phyloP scores from a whole-genome alignment of 2,888 invertebrate genomes.

The Synanthedon myopaeformis region DNA sequence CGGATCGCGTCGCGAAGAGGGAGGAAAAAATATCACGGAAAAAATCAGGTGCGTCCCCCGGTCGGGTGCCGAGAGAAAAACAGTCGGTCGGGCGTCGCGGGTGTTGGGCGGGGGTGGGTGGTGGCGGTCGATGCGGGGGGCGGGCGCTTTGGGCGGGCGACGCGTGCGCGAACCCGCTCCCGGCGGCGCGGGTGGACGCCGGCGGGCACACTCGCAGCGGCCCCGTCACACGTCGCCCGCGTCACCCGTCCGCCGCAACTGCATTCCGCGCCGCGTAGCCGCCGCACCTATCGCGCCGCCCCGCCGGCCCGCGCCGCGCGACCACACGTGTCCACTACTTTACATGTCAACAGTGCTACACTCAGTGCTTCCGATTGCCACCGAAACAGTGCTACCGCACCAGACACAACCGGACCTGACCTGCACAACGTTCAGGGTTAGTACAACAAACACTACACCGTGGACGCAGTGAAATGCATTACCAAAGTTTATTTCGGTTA shows the following conservation, averaged over 20 bases:
- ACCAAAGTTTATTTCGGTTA: constrained; percentile 55
- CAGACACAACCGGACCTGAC: constrained; percentile 56
- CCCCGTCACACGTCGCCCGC: constrained; percentile 31
- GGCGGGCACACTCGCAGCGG: constrained; percentile 31
- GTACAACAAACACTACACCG: constrained; percentile 35
- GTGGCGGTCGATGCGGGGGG: constrained; percentile 20
- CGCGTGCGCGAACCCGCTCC: constrained; percentile 40
- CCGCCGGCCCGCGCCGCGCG: constrained; percentile 60
- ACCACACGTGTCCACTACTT: constrained; percentile 46
- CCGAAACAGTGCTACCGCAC: constrained; percentile 64
- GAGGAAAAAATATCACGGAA: constrained; percentile 71
- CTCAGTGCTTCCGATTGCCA: constrained; percentile 64
- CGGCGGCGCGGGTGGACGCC: constrained; percentile 17
- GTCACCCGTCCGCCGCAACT: constrained; percentile 46
- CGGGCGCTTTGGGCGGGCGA: constrained; percentile 38
- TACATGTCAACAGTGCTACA: constrained; percentile 67
- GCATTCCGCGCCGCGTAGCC: constrained; percentile 46
- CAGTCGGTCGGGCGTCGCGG: constrained; percentile 31
- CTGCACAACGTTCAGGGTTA: constrained; percentile 64
- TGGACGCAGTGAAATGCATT: constrained; percentile 21
- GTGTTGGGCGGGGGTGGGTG: constrained; percentile 21
- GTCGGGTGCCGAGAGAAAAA: constrained; percentile 64
- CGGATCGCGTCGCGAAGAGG: constrained; percentile 69
- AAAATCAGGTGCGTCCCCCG: constrained; percentile 71
- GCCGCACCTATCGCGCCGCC: constrained; percentile 50